Base-by-base conservation (phyloP, 2,113 vertebrate species). In the Sinosuthora webbiana region DNA sequence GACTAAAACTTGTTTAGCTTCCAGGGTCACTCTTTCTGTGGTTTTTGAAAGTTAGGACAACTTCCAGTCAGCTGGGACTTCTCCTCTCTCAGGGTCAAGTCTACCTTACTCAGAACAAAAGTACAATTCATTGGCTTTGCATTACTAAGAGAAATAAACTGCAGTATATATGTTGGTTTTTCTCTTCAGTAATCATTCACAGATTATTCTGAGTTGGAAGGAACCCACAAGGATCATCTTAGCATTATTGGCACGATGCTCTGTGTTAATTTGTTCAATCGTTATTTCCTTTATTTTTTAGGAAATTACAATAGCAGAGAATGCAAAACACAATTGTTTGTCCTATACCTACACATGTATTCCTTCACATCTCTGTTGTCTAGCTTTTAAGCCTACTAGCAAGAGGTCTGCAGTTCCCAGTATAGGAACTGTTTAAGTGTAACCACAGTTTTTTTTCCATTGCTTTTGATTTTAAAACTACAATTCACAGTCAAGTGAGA, bases 401-500 rank as follows among this genome's bases (percentile, higher is more conserved):
- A 44, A 14, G 9, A 56, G 2, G 4, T 39, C 15, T 37, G 4
- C 11, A 45, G 9, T 28, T 85, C 6, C 24, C 7, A 62, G 18
- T 9, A 6, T 8, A 13, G 39, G 30, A 84, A 21, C 12, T 15
- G 2, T 62, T 63, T 47, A 56, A 52, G 35, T 9, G 2, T 20
- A 87, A 33, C 5, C 20, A 63, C 11, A 52, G 11, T 30, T 55
- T 73, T 65, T 76, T 77, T 45, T 45, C 15, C n/a, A 30, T 15
- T 49, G 30, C 7, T 57, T 82, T 33, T 23, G 4, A 22, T 28
- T 93, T 85, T 79, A 44, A 81, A 42, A 44, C 45, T 55, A 17
- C 2, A 20, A 3, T 42, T 67, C 35, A 41, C 5, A 14, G 11
- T 71, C 22, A 41, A 55, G 9, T 0, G 0, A 69, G 11, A 4